Conservation (phyloP, 1,140 invertebrate genomes). For the Diabrotica undecimpunctata region DNA sequence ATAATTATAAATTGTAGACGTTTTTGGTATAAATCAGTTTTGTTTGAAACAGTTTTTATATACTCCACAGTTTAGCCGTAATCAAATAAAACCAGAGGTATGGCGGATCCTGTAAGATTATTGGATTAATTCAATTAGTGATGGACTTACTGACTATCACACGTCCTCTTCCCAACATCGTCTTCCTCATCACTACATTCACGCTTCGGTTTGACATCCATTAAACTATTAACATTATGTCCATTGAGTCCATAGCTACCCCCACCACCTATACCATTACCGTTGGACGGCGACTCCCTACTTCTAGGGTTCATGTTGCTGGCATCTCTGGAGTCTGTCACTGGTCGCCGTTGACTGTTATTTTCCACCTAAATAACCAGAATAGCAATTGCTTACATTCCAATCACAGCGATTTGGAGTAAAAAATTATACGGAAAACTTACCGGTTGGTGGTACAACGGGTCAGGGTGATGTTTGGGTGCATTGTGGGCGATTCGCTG, state of each 20-base stretch:
- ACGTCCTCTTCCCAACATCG: slow-evolving; percentile 28
- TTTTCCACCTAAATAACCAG: slow-evolving; percentile 35
- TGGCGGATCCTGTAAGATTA: too few relatives aligned
- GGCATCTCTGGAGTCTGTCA: slow-evolving; percentile 45
- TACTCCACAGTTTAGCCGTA: too few relatives aligned
- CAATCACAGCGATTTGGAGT: background rate
- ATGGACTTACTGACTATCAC: slow-evolving; percentile 31
- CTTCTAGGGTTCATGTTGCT: slow-evolving; percentile 47
- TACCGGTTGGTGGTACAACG: slow-evolving; percentile 17
- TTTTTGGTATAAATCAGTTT: too few relatives aligned
- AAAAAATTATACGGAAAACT: slow-evolving; percentile 2
- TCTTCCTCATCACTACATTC: slow-evolving; percentile 44
- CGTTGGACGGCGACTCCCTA: slow-evolving; percentile 40
- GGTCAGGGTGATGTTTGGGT: slow-evolving; percentile 21
- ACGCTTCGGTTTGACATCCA: slow-evolving; percentile 32
- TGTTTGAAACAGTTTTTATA: too few relatives aligned
- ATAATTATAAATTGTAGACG: too few relatives aligned
- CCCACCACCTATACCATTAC: slow-evolving; percentile 18
- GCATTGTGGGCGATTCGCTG: slow-evolving; percentile 76
- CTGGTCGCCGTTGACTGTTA: slow-evolving; percentile 40
- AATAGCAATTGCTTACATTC: background rate
- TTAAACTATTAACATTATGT: slow-evolving; percentile 20
- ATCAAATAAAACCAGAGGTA: too few relatives aligned
- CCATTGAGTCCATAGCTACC: slow-evolving; percentile 33
- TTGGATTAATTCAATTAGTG: too few relatives aligned